Evolutionary conservation across 2,797 vertebrate species (phyloP).

Genomic region (Nothura maculosa): DNA sequence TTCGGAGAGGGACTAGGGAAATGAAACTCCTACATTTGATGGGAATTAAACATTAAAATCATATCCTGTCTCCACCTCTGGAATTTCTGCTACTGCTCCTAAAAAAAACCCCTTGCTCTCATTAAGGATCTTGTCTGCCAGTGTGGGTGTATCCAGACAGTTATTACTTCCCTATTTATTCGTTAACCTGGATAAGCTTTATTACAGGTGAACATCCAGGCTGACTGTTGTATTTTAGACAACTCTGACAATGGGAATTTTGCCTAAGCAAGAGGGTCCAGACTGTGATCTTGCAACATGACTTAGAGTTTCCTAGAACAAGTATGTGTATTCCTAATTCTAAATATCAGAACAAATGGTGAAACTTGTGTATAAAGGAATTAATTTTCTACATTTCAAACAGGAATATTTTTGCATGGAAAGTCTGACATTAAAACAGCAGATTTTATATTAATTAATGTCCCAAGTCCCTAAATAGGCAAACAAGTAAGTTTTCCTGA

Average conservation of each 20-base stretch:
- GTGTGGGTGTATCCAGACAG: background rate
- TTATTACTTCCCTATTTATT: background rate
- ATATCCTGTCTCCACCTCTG: background rate
- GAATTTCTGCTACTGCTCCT: background rate
- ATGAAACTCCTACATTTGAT: background rate
- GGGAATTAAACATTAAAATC: background rate
- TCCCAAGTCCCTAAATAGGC: background rate
- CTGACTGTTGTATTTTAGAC: background rate
- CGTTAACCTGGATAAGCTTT: background rate
- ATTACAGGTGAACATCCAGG: background rate
- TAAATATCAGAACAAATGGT: background rate
- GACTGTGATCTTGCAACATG: background rate
- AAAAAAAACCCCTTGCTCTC: background rate
- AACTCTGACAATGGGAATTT: background rate
- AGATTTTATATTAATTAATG: background rate
- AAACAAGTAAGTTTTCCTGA: background rate
- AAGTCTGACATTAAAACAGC: background rate
- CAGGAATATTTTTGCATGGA: background rate
- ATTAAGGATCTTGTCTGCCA: conserved; percentile 6
- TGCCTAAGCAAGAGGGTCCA: background rate
- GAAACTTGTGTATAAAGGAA: background rate
- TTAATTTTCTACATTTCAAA: background rate
- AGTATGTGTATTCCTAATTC: background rate
- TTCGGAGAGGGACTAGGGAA: background rate
- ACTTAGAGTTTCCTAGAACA: background rate